Base-by-base conservation (phyloP, 2,113 vertebrate species). In the Corythornis vintsioides region DNA sequence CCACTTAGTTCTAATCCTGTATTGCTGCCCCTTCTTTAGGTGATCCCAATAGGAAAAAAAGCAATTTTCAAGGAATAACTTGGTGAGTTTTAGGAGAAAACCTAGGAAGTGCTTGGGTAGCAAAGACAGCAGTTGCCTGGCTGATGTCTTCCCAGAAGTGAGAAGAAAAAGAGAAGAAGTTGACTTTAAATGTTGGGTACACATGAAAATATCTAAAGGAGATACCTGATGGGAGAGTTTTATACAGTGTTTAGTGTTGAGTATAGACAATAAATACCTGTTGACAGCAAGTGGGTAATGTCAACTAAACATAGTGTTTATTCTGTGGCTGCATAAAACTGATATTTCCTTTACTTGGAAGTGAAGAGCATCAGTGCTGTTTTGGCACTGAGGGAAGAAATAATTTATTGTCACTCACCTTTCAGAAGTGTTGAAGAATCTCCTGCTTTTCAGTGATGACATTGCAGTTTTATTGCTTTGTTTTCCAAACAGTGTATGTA, bases 1-100 rank as follows among this genome's bases (percentile, higher is more conserved):
- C 1, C 0, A 8, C 59, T 87, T 38, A 63, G 3, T 53, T 14
- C 15, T 42, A 67, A 59, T 4, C 4, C 4, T n/a, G 2, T 45
- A 15, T 15, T 66, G 12, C 5, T 73, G 6, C 8, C 4, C 11
- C 16, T 55, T 45, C 13, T 57, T 53, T 42, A 31, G 38, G 4
- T 45, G 52, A 65, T 77, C 13, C 8, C 38, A 3, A 40, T 3
- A 57, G 8, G 6, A 14, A 61, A 57, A 86, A 77, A 33, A 79
- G 1, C 3, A 83, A 29, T 48, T 70, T 86, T 74, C 14, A 48
- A 31, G 15, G 55, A 47, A 40, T 50, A 53, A 38, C 10, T 40
- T 50, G 7, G 1, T 47, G 15, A 0, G 2, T 4, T 81, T 79
- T 31, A 67, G 8, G 7, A 6, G 20, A 72, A 91, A 42, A 0